Evolutionary conservation across 2,113 vertebrate species (phyloP), one percentile per base, ranked within the genome.

Genomic region (Seriola quinqueradiata): DNA sequence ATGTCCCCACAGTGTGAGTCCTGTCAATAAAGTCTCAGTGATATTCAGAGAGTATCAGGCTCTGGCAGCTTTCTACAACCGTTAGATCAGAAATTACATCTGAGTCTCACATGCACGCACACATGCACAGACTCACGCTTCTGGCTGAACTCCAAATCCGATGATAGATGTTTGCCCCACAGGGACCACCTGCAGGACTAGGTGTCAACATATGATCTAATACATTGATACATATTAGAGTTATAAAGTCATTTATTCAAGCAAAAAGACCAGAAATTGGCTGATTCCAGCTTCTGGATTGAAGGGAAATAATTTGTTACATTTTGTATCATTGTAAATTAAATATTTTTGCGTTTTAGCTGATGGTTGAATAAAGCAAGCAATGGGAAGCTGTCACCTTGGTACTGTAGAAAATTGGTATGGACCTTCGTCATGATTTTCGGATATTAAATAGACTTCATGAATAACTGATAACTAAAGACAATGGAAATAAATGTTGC

Each of bases 11-110:
- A 66, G 82, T 61, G 76, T 67, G 70, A 60, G 55, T 72, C 80
- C 64, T 61, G 81, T 90, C 89, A 92, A 92, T 92, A 87, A 86
- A 90, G 83, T 86, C 79, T 89, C 83, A 71, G 63, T 79, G 90
- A 89, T 89, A 82, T 91, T 92, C 76, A 82, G 82, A 74, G 77
- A 89, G 86, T 67, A 77, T 77, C 80, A 87, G 84, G 21, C 60
- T 88, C 84, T 72, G 80, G 82, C 83, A 89, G 72, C 57, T 34
- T 77, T 46, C 69, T 73, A 4, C 57, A 70, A 28, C 68, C 68
- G 50, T 34, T 50, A 54, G 38, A 74, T 82, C 58, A 69, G 60
- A 79, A 55, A 69, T 17, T 50, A 38, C 50, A 76, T 80, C 77
- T 64, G 34, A 44, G 63, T 61, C 19, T 68, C 67, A 70, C 25